Evolutionary conservation across 2,797 vertebrate species (phyloP).

Genomic region (Pantherophis alleghaniensis): DNA sequence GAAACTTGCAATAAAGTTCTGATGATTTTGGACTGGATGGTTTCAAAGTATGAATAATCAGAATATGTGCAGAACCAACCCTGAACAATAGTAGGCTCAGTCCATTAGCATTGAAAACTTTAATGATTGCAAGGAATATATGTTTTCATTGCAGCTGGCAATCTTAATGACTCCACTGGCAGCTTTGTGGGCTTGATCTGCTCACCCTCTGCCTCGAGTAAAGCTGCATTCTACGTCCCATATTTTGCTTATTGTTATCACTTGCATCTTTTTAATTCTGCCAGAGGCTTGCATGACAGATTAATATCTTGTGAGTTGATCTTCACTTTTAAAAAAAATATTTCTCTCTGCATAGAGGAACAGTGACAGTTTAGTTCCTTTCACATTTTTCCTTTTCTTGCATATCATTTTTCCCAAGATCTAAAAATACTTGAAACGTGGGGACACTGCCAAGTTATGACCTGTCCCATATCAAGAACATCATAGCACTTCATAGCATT

Average conservation of each 20-base stretch:
- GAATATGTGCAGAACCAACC: neutral
- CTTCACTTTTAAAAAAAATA: neutral
- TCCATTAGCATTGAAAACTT: neutral
- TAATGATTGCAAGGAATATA: neutral
- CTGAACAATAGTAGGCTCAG: neutral
- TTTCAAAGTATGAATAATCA: neutral
- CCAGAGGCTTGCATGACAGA: neutral
- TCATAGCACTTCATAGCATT: neutral
- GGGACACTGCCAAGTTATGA: neutral
- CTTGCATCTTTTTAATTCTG: neutral
- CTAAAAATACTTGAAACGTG: neutral
- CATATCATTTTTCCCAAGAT: neutral
- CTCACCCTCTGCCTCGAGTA: neutral
- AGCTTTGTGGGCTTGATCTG: neutral
- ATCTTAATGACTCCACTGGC: neutral
- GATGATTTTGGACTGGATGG: neutral
- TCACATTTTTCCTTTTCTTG: neutral
- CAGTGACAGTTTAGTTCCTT: neutral
- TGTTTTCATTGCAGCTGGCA: neutral
- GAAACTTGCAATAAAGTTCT: neutral
- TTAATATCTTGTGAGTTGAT: neutral
- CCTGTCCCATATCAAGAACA: neutral
- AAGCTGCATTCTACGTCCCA: neutral
- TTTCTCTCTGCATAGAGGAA: neutral
- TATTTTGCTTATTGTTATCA: neutral